Evolutionary conservation across 2,113 vertebrate genomes (phyloP), one percentile per base, ranked within the genome.

Genomic region (Nycticryphes semicollaris): DNA sequence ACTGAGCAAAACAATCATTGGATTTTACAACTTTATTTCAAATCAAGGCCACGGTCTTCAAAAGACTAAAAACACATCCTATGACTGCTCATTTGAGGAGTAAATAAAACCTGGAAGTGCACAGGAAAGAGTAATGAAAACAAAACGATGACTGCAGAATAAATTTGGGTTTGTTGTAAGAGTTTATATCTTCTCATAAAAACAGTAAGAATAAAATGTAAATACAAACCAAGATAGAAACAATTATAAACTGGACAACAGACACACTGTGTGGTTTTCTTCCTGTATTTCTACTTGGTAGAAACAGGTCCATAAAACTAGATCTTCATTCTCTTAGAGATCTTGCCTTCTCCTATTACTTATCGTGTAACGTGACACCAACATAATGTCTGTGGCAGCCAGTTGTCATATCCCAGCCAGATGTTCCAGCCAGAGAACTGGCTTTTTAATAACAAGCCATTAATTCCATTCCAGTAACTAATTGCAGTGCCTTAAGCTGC

Each of bases 401-500:
- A 75, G 20, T 79, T 81, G 53, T 43, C 57, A 64, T 89, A 68
- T 8, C 11, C 24, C 60, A 93, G 41, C 35, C 79, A 90, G 75
- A 81, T 84, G 47, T 74, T 92, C 59, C 75, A 79, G 39, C 7
- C 48, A 56, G 70, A 91, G 53, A 72, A 72, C 25, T 76, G 37
- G 25, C 62, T 93, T 94, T 91, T 78, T 74, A 94, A 76, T 74
- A 63, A 89, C 77, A 94, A 90, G 31, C 57, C 87, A 88, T 97
- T 94, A 92, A 86, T 97, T 94, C 51, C 37, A 81, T 89, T 93
- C 35, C 56, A 79, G 43, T 76, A 91, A 70, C 56, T 87, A 91
- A 93, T 84, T 88, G 78, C 7, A 5, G 20, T 74, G n/a, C 57
- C 69, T 84, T 85, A 80, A 92, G 13, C 27, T 88, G 50, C 28